Base-by-base conservation (phyloP, 2,797 vertebrate genomes). In the Kryptopterus vitreolus region DNA sequence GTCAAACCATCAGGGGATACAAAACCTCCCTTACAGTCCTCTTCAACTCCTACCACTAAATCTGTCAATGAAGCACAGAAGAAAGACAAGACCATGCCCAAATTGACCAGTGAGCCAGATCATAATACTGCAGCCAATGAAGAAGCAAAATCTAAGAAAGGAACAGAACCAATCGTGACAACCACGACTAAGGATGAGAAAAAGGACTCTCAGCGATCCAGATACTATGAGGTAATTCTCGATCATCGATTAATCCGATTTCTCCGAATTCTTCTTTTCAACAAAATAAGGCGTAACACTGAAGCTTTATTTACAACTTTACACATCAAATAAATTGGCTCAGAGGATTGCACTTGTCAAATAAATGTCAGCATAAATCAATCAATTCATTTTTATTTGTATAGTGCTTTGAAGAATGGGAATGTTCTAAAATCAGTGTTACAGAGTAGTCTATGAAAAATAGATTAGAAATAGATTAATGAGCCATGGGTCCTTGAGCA, bases 181-280 rank as follows among this genome's bases (percentile, higher is more conserved):
- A 81, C 76, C 3, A 66, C 68, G 72, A 50, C 76, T 74, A 87
- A 81, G 79, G 85, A 88, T 57, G 84, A 83, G 82, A 93, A 90
- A 69, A 92, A 91, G 63, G 88, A 97, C 83, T 92, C 88, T 0
- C 95, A 93, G 0, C 95, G 93, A 90, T 90, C 85, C 0, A 95
- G 93, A 89, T 95, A 97, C 53, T 94, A 95, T 72, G 96, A 98
- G 87, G 98, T 99, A 90, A 96, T 95, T 24, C 9, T 55, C 29
- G 4, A 33, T 26, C 31, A 77, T 31, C 43, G 24, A 65, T 35
- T 55, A n/a, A 61, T 33, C n/a, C 61, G 52, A 29, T 4, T 50
- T 59, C 26, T 29, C 13, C 46, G 22, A 46, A 48, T 62, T 63
- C 4, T 61, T 18, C 22, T 24, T 63, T 24, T 9, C 31, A 5